Evolutionary conservation across 2,888 invertebrate genomes (phyloP), one percentile per base, ranked within the genome.

Genomic region (Tenthredo scrophulariae): DNA sequence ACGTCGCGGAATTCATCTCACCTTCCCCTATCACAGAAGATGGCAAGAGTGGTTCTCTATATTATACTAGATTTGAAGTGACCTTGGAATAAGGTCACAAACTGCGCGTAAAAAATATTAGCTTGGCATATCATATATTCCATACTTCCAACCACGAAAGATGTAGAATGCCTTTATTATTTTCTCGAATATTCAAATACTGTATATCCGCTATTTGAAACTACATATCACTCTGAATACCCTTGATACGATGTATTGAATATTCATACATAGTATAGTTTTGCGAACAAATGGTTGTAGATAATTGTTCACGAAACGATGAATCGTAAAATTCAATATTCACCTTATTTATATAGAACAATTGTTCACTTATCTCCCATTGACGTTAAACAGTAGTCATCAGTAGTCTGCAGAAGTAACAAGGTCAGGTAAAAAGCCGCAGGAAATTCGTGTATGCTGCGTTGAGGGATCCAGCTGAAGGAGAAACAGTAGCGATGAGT

Each of bases 401-500:
- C 70, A 7, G 40, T 1, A n/a, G 40, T 70, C 22, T 13, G 29
- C 22, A 29, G 33, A 18, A 29, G 54, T 79, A 79, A 22, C 37
- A 79, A 29, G 10, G n/a, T 4, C 54, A 18, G 37, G 4, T 50
- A 26, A 70, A 85, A 29, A 58, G 67, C 72, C 58, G 75, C 75
- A 82, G 84, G 85, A 84, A 83, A 84, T 67, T 82, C n/a, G 54
- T n/a, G n/a, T 54, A 54, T 7, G n/a, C 67, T 86, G 85, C 86
- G 85, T 87, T 87, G 86, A 85, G 86, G 15, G 37, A 37, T 70
- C 37, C n/a, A 74, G 77, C 84, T 70, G 82, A 88, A 89, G 90
- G 90, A 88, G 88, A 87, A 87, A 87, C 86, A 88, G 89, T 86
- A 87, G 89, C 88, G 87, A 89, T 88, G 87, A 89, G 88, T 87